Evolutionary conservation across 1,140 invertebrate genomes (phyloP).

Genomic region (Stenopsyche tienmushanensis): DNA sequence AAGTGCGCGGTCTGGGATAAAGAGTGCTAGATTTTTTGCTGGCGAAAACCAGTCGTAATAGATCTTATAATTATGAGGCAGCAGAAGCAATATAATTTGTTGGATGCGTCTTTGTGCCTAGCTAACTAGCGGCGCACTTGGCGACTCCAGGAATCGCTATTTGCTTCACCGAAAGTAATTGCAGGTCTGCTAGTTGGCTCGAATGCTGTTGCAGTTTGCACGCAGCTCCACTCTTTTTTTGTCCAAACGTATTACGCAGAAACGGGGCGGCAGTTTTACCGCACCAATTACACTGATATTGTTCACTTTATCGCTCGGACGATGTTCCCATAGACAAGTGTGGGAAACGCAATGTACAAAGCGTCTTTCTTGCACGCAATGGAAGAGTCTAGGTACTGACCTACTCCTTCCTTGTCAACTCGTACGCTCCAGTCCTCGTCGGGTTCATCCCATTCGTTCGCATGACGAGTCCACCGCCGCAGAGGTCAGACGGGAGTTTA

Average conservation of each 20-base stretch:
- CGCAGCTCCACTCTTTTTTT: not conserved
- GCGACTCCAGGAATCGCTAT: not conserved
- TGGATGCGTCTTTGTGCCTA: too few relatives aligned
- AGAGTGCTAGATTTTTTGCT: too few relatives aligned
- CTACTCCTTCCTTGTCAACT: too few relatives aligned
- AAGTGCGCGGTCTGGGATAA: too few relatives aligned
- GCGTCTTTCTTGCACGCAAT: not conserved
- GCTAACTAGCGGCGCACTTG: too few relatives aligned
- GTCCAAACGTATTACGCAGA: conserved; percentile 11
- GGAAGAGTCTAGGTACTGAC: not conserved
- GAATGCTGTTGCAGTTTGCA: not conserved
- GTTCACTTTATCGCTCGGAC: not conserved
- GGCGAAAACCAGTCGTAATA: not conserved
- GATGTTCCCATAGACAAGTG: not conserved
- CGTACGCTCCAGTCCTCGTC: too few relatives aligned
- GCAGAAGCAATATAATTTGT: too few relatives aligned
- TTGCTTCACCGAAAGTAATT: conserved; percentile 7
- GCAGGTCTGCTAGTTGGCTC: not conserved
- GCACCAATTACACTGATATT: conserved; percentile 1
- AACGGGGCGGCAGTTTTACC: not conserved
- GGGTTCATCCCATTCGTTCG: too few relatives aligned
- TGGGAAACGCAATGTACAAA: not conserved
- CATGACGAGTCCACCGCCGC: too few relatives aligned
- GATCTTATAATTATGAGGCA: too few relatives aligned
- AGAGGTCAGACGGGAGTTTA: not conserved